These are phyloP conservation scores for Vanessa tameamea DNA, from an alignment of 1,140 invertebrate species.

Conservation along the genomic window DNA sequence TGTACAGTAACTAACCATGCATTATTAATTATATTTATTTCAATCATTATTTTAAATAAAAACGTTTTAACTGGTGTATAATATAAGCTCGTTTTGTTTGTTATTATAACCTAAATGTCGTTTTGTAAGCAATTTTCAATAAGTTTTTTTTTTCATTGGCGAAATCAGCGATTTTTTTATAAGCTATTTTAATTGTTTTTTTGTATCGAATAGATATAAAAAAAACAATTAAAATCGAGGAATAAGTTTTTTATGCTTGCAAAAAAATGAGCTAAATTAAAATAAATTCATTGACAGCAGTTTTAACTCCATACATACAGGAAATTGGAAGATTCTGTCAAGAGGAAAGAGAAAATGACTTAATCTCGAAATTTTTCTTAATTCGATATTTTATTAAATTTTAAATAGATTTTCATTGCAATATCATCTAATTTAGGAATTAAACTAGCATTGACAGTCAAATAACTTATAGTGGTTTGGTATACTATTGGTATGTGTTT, in stretches of 20 bases:
- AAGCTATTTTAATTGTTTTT: no score
- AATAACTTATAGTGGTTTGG: no score
- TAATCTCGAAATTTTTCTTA: no score
- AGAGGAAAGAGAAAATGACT: neutral
- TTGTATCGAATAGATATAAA: no score
- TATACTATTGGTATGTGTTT: no score
- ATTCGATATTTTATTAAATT: no score
- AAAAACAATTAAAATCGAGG: no score
- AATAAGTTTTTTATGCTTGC: no score
- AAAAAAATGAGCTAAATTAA: no score
- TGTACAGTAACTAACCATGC: neutral
- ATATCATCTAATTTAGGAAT: neutral
- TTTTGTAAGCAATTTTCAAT: neutral
- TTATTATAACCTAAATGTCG: neutral
- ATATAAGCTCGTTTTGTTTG: slow-evolving; percentile 1
- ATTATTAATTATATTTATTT: neutral
- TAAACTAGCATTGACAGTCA: neutral
- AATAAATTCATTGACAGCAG: no score
- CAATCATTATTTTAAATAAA: neutral
- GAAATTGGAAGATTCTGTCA: neutral
- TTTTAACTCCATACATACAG: neutral
- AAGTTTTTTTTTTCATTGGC: neutral
- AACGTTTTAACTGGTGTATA: neutral
- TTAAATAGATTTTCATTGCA: no score
- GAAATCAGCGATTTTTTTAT: neutral